These are phyloP conservation scores for Geodia barretti DNA, from an alignment of 37 sponge, comb jelly and placozoan genomes.

Conservation along the genomic window DNA sequence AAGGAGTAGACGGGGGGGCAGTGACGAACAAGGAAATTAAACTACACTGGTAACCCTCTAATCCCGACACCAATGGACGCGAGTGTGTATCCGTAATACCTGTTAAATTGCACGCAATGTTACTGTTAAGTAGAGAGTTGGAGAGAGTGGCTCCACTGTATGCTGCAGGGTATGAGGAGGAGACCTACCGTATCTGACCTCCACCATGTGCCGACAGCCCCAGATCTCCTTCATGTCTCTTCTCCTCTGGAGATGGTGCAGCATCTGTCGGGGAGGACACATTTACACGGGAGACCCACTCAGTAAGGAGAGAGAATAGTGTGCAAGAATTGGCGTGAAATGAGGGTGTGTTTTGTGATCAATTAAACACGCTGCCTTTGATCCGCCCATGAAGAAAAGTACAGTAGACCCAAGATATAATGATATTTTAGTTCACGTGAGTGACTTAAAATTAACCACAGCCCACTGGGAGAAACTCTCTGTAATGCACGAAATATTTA, in stretches of 20 bases:
- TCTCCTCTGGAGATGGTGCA: slow-evolving; percentile 50
- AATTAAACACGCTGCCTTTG: too few species aligned
- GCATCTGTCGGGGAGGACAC: slow-evolving; percentile 24
- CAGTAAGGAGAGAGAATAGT: too few species aligned
- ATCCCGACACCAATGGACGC: not conserved
- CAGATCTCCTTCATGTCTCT: slow-evolving; percentile 65
- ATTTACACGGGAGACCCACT: not conserved
- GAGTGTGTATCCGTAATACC: not conserved
- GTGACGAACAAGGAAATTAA: not conserved
- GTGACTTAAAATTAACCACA: too few species aligned
- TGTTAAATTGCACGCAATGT: not conserved
- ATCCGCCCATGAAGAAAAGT: too few species aligned
- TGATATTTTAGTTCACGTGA: too few species aligned
- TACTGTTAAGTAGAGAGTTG: not conserved
- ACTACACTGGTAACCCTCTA: not conserved
- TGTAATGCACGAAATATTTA: too few species aligned
- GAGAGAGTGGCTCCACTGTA: not conserved
- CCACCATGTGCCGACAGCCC: slow-evolving; percentile 79
- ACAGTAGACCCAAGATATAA: too few species aligned
- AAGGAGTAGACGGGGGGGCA: not conserved
- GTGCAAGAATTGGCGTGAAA: too few species aligned
- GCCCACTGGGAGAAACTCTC: too few species aligned
- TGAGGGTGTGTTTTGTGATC: too few species aligned
- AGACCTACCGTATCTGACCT: slow-evolving; percentile 44
- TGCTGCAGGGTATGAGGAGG: not conserved